Base-by-base conservation (phyloP, 2,797 vertebrate species). In the Helostoma temminkii region DNA sequence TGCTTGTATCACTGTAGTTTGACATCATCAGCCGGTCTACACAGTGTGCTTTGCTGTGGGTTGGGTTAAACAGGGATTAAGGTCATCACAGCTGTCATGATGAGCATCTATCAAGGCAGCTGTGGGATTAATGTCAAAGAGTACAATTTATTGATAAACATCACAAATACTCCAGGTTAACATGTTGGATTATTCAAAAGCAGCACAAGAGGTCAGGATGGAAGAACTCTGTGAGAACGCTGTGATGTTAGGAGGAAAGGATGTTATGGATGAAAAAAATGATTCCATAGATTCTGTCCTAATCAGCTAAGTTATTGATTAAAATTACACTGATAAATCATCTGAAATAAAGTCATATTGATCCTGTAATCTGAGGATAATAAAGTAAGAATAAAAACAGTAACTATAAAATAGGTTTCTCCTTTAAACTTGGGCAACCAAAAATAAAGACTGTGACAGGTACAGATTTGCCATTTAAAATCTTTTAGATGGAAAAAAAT, bases 1-100 rank as follows among this genome's bases (percentile, higher is more conserved):
- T 55, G 21, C 12, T 62, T 43, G 43, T 69, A 71, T 37, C 6
- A 14, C 60, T 62, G 59, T 41, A 37, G 54, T 60, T 30, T 28
- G 28, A 28, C 71, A 53, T 76, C 65, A 69, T 80, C 59, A 30
- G 60, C 5, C 24, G 42, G 60, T 66, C 46, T 5, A 11, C 18
- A 22, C 45, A 59, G 55, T 58, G 66, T 43, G 46, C 39, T 66
- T 7, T 71, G 15, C 77, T 10, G 26, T 59, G 59, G 18, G 50
- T 63, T 47, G 41, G 57, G 70, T 80, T 82, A 64, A 52, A 53
- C 62, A 22, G 69, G 88, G 93, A 93, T 94, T 94, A 92, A 88
- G 85, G 86, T 88, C 86, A 86, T 70, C 71, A 43, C 83, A 87
- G 83, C 78, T 88, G 64, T 71, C 73, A 80, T 65, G 84, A 81